Evolutionary conservation across 2,888 invertebrate genomes (phyloP), one percentile per base, ranked within the genome.

Genomic region (Helobdella robusta): DNA sequence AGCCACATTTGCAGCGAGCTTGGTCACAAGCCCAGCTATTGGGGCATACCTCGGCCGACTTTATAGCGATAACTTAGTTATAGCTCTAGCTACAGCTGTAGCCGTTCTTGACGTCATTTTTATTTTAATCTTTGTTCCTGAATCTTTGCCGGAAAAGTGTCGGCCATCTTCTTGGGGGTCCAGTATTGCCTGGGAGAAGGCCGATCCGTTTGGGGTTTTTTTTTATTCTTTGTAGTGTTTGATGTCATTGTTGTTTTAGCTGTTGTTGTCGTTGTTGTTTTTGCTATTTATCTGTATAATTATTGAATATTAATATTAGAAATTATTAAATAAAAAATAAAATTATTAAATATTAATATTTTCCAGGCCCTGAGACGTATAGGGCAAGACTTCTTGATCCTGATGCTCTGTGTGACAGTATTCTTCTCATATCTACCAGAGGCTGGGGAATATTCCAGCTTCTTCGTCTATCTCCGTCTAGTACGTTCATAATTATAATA

Each of bases 351-450:
- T 40, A n/a, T 11, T 40, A 40, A 11, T 60, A 30, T 65, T 30
- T 73, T 73, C 67, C 73, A 78, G 83, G 87, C 91, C n/a, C 81
- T 93, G 68, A 83, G 87, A 69, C 89, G 90, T 83, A 91, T 95
- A 70, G 91, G 94, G 71, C 88, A 89, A 73, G 95, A 97, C 80
- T 88, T 90, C 75, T 92, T 94, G 71, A 92, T 98, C 76, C 84
- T 97, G 75, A 89, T 97, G 86, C 85, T 98, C 75, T 95, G 97
- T 81, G 88, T 94, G 72, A 90, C 97, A 59, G 97, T 98, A 75
- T 91, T 98, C 80, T 84, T 98, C 66, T 95, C 95, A 28, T 98
- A 98, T 82, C 83, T 98, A 73, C 97, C 98, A 1, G 98, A 99
- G 82, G 83, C 83, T 48, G 97, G 97, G 72, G 94, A 98, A 83